Evolutionary conservation across 2,113 vertebrate genomes (phyloP).

Genomic region (Engraulis encrasicolus): DNA sequence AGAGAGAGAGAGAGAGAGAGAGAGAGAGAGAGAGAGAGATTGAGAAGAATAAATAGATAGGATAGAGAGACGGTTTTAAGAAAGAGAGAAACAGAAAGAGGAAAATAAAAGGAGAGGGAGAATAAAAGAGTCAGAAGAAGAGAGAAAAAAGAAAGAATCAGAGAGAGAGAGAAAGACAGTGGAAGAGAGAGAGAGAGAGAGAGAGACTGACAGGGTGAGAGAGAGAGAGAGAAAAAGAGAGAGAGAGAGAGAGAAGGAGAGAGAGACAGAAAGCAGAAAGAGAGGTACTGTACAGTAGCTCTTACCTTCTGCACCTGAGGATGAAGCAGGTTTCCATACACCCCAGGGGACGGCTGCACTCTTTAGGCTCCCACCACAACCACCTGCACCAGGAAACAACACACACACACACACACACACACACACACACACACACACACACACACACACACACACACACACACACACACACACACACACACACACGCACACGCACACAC

Average conservation of each 20-base stretch:
- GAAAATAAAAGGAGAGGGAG: not conserved
- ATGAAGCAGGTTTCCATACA: conserved; percentile 12
- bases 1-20: not conserved
- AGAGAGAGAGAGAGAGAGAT: no score
- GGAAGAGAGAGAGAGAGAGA: no score
- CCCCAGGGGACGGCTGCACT: not conserved
- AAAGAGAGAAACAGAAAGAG: not conserved
- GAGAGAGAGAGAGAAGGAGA: not conserved
- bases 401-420: no score
- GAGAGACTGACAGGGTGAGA: no score
- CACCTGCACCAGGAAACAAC: not conserved
- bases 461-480: no score
- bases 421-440: no score
- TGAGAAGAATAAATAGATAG: no score
- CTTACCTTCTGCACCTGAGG: conserved; percentile 15
- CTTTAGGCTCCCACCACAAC: not conserved
- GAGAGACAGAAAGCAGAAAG: not conserved
- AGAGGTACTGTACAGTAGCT: not conserved
- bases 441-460: no score
- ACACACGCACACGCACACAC: no score
- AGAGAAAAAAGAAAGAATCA: no score
- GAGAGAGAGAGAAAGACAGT: not conserved
- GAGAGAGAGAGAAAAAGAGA: not conserved
- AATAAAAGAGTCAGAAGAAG: no score
- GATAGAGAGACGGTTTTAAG: not conserved